These are phyloP conservation scores for Megaceryle alcyon DNA, from an alignment of 2,797 vertebrate species.

Conservation along the genomic window DNA sequence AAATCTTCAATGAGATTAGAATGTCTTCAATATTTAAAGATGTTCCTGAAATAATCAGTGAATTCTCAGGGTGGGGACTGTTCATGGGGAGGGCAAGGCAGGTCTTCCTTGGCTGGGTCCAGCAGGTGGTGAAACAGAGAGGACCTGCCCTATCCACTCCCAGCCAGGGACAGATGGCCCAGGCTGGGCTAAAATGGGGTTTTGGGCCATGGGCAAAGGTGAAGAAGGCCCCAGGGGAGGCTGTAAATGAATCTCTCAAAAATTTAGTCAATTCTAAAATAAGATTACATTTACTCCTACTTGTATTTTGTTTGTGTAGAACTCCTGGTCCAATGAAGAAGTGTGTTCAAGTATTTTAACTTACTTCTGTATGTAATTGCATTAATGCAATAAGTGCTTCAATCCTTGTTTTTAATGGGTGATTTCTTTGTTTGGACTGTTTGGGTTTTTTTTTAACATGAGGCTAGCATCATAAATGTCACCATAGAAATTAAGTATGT, in stretches of 20 bases:
- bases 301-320: neutral
- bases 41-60: neutral
- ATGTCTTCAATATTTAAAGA: neutral
- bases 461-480: neutral
- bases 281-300: neutral
- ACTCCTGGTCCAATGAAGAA: neutral
- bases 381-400: neutral
- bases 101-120: neutral
- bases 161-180: neutral
- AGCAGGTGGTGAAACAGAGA: fast-evolving
- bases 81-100: neutral
- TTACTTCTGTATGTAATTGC: neutral
- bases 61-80: neutral
- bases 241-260: neutral
- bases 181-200: neutral
- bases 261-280: neutral
- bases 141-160: fast-evolving
- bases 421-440: neutral
- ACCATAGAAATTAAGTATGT: neutral
- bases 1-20: neutral
- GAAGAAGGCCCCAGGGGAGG: neutral
- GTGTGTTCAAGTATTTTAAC: neutral
- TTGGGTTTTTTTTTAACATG: neutral
- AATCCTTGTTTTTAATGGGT: neutral
- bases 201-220: neutral